Percentiles rank a stretch among this genome's conserved stretches.
phyloP scores from a whole-genome alignment of 2,113 vertebrate species.

The Nanger granti region DNA sequence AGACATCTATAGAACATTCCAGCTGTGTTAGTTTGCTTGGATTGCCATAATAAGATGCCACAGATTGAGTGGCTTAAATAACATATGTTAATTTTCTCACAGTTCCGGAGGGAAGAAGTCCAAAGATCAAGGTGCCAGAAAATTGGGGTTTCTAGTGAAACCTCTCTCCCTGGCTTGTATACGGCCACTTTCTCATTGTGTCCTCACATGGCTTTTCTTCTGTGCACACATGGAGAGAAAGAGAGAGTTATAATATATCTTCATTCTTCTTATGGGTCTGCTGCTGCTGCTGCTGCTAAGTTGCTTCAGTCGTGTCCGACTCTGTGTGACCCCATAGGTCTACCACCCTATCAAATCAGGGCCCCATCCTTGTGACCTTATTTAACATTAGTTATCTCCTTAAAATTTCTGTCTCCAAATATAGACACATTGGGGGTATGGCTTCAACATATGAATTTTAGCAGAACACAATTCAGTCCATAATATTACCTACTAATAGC shows the following conservation, averaged over 20 bases:
- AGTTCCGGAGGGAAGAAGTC: not conserved
- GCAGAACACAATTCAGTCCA: not conserved
- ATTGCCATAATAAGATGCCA: not conserved
- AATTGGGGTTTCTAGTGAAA: not conserved
- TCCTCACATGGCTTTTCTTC: not conserved
- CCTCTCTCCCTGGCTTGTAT: not conserved
- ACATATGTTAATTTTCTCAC: not conserved
- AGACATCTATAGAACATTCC: not conserved
- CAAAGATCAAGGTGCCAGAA: not conserved
- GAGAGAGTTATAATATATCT: not conserved
- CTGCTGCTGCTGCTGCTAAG: too few relatives aligned
- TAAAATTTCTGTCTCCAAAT: not conserved
- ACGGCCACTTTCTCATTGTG: not conserved
- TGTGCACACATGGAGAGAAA: not conserved
- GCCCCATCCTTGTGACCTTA: not conserved
- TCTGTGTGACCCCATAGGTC: too few relatives aligned
- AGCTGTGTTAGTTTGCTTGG: not conserved
- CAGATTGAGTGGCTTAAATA: not conserved
- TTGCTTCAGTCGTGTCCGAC: too few relatives aligned
- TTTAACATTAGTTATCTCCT: not conserved
- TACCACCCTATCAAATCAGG: not conserved
- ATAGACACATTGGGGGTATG: not conserved
- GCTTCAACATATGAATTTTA: not conserved
- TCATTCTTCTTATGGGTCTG: not conserved
- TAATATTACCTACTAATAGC: not conserved